A percentile compares a stretch with the other conserved stretches of the same genome.
These are phyloP conservation scores for Vulpes ferrilata DNA, from an alignment of 2,113 vertebrate genomes.

Conservation along the genomic window DNA sequence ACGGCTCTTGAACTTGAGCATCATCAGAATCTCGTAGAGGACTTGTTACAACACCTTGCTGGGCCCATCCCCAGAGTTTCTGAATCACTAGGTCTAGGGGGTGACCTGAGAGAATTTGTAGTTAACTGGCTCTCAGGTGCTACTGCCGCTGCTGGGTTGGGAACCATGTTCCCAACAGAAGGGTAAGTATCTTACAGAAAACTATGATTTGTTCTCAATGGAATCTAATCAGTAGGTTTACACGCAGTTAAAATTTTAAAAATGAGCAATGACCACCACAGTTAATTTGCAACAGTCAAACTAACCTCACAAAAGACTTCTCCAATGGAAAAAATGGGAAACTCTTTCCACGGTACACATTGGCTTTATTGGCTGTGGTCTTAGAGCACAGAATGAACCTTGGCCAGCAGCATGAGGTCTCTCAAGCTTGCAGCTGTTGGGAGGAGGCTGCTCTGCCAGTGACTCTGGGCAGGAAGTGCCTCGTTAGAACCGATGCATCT, in stretches of 20 bases:
- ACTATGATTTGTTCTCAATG: conserved; percentile 1
- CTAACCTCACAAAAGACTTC: conserved; percentile 73
- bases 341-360: conserved; percentile 68
- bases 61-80: not conserved
- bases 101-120: not conserved
- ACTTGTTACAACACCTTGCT: not conserved
- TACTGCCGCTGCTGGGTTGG: not conserved
- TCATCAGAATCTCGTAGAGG: not conserved
- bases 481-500: conserved; percentile 72
- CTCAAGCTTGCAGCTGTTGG: conserved; percentile 79
- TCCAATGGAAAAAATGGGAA: conserved; percentile 76
- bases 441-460: conserved; percentile 64
- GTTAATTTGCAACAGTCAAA: conserved; percentile 75
- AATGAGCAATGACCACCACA: conserved; percentile 59
- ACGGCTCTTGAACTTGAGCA: not conserved
- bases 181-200: not conserved
- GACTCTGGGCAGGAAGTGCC: conserved; percentile 72
- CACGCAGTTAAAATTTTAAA: conserved; percentile 57
- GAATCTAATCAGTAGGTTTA: conserved; percentile 63
- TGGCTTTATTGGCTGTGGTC: conserved; percentile 75
- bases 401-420: conserved; percentile 72
- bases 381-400: conserved; percentile 73
- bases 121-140: not conserved
- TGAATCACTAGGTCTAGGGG: not conserved
- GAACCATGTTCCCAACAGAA: not conserved